phyloP scores from a whole-genome alignment of 35 echinoderm and acorn worm genomes.

The Nesometra sesokonis region DNA sequence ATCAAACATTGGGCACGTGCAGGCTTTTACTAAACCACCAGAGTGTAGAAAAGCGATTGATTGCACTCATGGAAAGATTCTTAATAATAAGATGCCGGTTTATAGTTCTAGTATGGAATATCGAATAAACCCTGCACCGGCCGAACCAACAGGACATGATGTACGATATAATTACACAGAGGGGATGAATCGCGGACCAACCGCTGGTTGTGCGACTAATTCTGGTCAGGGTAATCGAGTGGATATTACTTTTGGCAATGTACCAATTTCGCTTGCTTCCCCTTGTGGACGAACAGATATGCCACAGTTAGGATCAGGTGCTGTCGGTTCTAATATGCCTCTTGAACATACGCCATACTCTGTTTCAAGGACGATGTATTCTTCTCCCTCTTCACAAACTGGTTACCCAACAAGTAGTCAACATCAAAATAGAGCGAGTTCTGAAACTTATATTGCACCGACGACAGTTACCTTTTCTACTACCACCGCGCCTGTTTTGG shows the following conservation, averaged over 20 bases:
- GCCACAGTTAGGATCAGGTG: background rate
- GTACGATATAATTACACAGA: background rate
- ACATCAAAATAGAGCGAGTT: background rate
- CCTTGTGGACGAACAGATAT: background rate
- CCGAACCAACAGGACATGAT: slow-evolving; percentile 9
- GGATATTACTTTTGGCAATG: background rate
- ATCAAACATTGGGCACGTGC: background rate
- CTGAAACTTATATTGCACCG: slow-evolving; percentile 27
- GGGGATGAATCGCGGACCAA: background rate
- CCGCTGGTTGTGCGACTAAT: background rate
- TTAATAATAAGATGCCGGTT: background rate
- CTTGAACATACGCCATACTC: background rate
- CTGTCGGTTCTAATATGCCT: background rate
- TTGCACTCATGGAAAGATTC: background rate
- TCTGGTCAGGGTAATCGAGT: background rate
- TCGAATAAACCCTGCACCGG: background rate
- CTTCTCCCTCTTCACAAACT: background rate
- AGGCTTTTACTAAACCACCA: background rate
- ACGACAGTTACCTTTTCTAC: slow-evolving; percentile 52
- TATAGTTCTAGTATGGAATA: background rate
- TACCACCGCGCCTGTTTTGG: slow-evolving; percentile 15
- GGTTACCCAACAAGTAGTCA: background rate
- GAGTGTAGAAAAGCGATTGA: background rate
- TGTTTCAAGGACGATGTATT: background rate
- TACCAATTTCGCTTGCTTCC: background rate